Evolutionary conservation across 1,140 invertebrate species (phyloP), one percentile per base, ranked within the genome.

Genomic region (Saxidomus purpurata): DNA sequence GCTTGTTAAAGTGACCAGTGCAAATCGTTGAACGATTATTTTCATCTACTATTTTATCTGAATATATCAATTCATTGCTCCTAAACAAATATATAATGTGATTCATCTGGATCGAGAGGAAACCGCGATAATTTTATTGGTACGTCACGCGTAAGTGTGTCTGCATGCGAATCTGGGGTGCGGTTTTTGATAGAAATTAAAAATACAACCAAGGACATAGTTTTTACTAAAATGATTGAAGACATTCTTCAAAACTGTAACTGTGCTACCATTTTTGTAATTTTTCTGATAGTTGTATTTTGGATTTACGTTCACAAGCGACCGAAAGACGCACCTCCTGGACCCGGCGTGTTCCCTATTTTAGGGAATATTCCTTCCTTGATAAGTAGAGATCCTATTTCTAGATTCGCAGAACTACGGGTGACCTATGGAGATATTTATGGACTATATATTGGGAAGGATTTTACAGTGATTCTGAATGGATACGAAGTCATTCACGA

Each of bases 361-460:
- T 34, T 92, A 38, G 92, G 92, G 11, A 89, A 91, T 63, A 49
- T 91, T 22, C 90, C 71, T 1, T 61, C 76, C 2, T 15, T 92
- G 19, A 31, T 63, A 31, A 82, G 55, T 17, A 22, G 28, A 25
- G 92, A 92, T 63, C 76, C 82, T 13, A 36, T 87, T 52, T 0
- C 3, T 15, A n/a, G 49, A 31, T 93, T 90, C 55, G 38, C 34
- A 28, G 2, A 31, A 15, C 79, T 90, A 17, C 67, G 89, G 11
- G 69, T 59, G 47, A 86, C 79, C 40, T 91, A 93, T 80, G 92
- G 92, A 8, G 90, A 93, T 31, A 76, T 93, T 15, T 92, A 91
- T 74, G 90, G 89, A 52, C 9, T 93, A 9, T 91, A 90, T 59
- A 77, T 91, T 17, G 92, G 90, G 17, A 36, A 49, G 34, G 80